Base-by-base conservation (phyloP, 1,140 invertebrate genomes). In the Drosophila willistoni region DNA sequence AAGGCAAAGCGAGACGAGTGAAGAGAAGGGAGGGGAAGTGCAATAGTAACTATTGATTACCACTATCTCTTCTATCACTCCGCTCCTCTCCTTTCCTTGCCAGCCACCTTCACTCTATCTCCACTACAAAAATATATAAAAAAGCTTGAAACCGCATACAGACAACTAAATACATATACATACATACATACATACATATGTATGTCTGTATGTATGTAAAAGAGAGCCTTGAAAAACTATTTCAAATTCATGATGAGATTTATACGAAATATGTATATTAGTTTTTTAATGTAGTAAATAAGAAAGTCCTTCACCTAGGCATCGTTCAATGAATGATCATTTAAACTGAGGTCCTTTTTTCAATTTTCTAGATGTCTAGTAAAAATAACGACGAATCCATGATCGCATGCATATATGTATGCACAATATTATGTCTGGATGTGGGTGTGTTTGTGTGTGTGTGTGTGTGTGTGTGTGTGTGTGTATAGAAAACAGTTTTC, bases 41-140 rank as follows among this genome's bases (percentile, higher is more conserved):
- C 59, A 61, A 10, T 22, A 22, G 44, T 51, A 22, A 51, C 17
- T 51, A 51, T 51, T 51, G 44, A 51, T 51, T 51, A 51, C 44
- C 44, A 22, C 29, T 29, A 29, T 29, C 6, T 29, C 29, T 29
- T 3, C 22, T 25, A 25, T 25, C 22, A 2, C 22, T 25, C 2
- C 22, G 22, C 22, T 25, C 29, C 29, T 7, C 29, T 6, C 29
- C 6, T 6, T 7, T 29, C 6, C 29, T 51, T 51, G 22, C 4
- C 17, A 22, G 44, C 14, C 14, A 14, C 14, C 7, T 19, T 17
- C 14, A 7, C n/a, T 29, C 29, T 29, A 17, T 14, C 7, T 17
- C 6, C 1, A 7, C 42, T 7, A 7, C 13, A 14, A 6, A 44
- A 34, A 34, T 0, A 34, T 0, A 34, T 0, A 7, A 36, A 36